phyloP scores from a whole-genome alignment of 2,888 invertebrate genomes.

The Sturmia bella region DNA sequence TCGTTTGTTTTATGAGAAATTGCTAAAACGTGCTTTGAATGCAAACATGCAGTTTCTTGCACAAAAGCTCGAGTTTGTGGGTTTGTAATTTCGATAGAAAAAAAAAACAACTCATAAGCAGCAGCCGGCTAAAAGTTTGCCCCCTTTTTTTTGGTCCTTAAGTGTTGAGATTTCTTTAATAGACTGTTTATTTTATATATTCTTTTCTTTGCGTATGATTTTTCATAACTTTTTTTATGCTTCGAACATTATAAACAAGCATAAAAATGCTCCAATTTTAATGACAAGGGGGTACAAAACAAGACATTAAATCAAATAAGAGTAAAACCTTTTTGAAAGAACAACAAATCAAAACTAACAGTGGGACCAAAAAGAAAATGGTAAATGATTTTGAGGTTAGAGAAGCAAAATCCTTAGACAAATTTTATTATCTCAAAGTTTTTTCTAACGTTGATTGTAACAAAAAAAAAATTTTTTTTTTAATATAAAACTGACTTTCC shows the following conservation, averaged over 20 bases:
- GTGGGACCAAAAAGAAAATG: not conserved
- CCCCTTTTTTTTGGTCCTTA: slow-evolving; percentile 43
- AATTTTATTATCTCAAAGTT: too few relatives aligned
- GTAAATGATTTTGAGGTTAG: not conserved
- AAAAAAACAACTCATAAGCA: slow-evolving; percentile 19
- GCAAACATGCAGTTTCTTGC: slow-evolving; percentile 63
- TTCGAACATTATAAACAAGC: slow-evolving; percentile 59
- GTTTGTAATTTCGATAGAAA: slow-evolving; percentile 28
- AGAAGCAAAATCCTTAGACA: too few relatives aligned
- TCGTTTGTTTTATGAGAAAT: slow-evolving; percentile 82
- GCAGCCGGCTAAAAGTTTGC: slow-evolving; percentile 61
- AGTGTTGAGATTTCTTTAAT: slow-evolving; percentile 65
- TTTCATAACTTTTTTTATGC: slow-evolving; percentile 37
- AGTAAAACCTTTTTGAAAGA: slow-evolving; percentile 10
- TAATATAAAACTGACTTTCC: too few relatives aligned
- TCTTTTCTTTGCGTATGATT: slow-evolving; percentile 34
- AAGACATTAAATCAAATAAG: slow-evolving; percentile 38
- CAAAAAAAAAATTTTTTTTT: too few relatives aligned
- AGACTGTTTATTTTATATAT: slow-evolving; percentile 30
- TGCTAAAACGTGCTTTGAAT: slow-evolving; percentile 81
- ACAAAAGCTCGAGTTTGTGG: slow-evolving; percentile 43
- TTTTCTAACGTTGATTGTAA: too few relatives aligned
- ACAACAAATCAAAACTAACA: slow-evolving; percentile 10
- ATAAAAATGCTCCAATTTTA: slow-evolving; percentile 58
- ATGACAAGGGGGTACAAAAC: slow-evolving; percentile 27